A percentile compares a stretch with the other conserved stretches of the same genome.
phyloP scores from a whole-genome alignment of 2,797 vertebrate species.

The Centroberyx gerrardi region DNA sequence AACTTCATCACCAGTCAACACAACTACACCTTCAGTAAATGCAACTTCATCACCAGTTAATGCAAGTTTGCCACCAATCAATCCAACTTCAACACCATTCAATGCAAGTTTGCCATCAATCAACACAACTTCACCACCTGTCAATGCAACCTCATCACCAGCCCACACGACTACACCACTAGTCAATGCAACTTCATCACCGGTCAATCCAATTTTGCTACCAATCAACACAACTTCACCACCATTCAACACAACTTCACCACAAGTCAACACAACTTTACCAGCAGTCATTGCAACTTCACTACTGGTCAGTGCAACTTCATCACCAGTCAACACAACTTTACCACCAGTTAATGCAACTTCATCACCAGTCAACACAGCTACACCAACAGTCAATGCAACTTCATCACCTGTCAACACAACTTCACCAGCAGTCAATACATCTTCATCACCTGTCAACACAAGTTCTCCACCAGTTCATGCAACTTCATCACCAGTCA shows the following conservation, averaged over 20 bases:
- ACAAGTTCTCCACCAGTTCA: neutral
- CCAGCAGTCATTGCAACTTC: neutral
- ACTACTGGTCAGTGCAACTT: neutral
- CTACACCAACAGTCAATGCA: rapidly evolving
- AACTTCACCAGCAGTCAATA: neutral
- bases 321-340: neutral
- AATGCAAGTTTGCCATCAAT: neutral
- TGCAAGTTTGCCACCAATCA: neutral
- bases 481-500: neutral
- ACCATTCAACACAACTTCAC: neutral
- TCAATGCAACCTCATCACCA: neutral
- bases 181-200: neutral
- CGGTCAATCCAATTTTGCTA: neutral
- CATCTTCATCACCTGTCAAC: neutral
- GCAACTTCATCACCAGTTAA: neutral
- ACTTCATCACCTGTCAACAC: neutral
- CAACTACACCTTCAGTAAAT: neutral
- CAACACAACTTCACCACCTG: neutral
- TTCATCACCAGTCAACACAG: neutral
- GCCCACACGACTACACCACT: neutral
- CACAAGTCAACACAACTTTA: neutral
- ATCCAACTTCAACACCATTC: neutral
- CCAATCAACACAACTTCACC: neutral
- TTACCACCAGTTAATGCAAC: neutral
- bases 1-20: neutral